phyloP scores from a whole-genome alignment of 2,113 vertebrate genomes.

The Neolamprologus devosi region DNA sequence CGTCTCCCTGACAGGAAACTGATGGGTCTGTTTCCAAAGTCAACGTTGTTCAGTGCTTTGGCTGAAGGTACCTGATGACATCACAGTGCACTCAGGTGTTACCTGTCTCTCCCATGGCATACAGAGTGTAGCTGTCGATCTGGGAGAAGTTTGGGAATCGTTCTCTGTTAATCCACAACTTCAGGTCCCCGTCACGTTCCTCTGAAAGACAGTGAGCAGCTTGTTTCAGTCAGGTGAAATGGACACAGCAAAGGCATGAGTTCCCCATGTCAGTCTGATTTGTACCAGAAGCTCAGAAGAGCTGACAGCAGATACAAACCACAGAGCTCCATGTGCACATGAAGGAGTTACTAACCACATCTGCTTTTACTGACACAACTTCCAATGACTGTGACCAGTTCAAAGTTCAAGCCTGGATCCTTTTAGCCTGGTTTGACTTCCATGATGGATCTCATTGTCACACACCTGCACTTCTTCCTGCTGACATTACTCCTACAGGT shows the following conservation, averaged over 20 bases:
- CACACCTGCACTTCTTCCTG: background rate
- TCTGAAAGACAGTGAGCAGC: conserved; percentile 54
- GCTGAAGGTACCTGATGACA: background rate
- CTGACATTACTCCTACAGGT: background rate
- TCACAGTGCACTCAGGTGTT: background rate
- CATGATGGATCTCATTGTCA: background rate
- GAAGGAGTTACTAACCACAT: background rate
- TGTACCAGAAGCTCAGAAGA: background rate
- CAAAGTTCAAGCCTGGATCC: background rate
- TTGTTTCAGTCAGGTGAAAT: background rate
- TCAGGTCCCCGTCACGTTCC: conserved; percentile 80
- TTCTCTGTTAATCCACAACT: conserved; percentile 84
- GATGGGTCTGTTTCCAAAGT: background rate
- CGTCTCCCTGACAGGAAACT: background rate
- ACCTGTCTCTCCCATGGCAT: conserved; percentile 91
- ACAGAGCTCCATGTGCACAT: background rate
- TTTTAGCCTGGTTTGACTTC: background rate
- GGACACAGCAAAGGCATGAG: background rate
- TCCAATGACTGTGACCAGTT: background rate
- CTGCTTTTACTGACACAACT: background rate
- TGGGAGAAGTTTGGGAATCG: conserved; percentile 80
- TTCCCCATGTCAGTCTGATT: background rate
- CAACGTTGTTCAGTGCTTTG: background rate
- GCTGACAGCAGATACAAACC: background rate
- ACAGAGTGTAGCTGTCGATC: conserved; percentile 84